These are phyloP conservation scores for Rhagonycha lutea DNA, from an alignment of 2,888 invertebrate species.

Conservation along the genomic window DNA sequence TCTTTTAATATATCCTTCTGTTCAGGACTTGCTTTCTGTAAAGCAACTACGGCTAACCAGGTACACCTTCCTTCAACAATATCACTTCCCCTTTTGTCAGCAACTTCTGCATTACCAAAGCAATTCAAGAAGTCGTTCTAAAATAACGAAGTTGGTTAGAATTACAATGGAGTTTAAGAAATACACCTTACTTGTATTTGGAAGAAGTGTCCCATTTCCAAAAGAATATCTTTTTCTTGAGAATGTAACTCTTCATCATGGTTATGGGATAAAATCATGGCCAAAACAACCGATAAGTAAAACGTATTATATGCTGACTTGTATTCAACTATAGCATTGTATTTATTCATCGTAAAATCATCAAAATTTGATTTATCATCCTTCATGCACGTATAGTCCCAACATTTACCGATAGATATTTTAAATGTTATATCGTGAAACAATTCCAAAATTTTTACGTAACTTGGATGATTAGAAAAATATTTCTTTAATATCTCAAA, in stretches of 20 bases:
- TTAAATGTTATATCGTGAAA: slow-evolving; percentile 78
- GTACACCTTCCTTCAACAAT: slow-evolving; percentile 96
- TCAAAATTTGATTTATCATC: slow-evolving; percentile 65
- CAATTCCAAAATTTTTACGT: slow-evolving; percentile 77
- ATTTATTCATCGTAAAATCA: slow-evolving; percentile 83
- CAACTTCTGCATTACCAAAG: slow-evolving; percentile 82
- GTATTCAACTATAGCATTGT: slow-evolving; percentile 85
- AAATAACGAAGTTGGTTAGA: slow-evolving; percentile 35
- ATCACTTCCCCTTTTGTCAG: slow-evolving; percentile 90
- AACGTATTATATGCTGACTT: slow-evolving; percentile 95
- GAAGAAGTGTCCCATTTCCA: slow-evolving; percentile 90
- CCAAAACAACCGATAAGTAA: slow-evolving; percentile 86
- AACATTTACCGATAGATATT: slow-evolving; percentile 79
- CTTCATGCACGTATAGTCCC: slow-evolving; percentile 72
- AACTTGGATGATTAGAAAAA: slow-evolving; percentile 76
- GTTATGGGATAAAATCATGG: slow-evolving; percentile 82
- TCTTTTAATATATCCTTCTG: slow-evolving; percentile 76
- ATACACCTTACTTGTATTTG: slow-evolving; percentile 78
- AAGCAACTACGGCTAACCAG: slow-evolving; percentile 89
- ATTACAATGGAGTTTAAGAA: not conserved
- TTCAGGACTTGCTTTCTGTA: slow-evolving; percentile 73
- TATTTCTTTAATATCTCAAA: slow-evolving; percentile 80
- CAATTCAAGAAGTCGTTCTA: slow-evolving; percentile 90
- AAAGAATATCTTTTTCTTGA: slow-evolving; percentile 42
- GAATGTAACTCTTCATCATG: slow-evolving; percentile 80